Evolutionary conservation across 2,113 vertebrate genomes (phyloP).

Genomic region (Atlantisia rogersi): DNA sequence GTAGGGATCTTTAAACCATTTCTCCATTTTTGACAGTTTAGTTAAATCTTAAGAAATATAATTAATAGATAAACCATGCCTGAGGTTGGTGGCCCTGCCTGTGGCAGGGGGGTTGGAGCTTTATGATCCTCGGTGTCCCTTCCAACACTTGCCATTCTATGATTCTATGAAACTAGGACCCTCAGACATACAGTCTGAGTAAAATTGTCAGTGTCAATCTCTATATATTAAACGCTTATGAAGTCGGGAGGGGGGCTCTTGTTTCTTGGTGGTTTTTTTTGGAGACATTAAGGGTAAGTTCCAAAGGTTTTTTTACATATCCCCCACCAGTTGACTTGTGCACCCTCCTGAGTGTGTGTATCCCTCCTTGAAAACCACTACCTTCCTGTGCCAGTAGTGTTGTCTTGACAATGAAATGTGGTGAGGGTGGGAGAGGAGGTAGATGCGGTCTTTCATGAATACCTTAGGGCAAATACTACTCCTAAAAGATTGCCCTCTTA

Average conservation of each 20-base stretch:
- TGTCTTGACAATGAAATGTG: neutral
- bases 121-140: no score
- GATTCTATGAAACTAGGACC: no score
- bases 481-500: neutral
- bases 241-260: neutral
- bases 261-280: neutral
- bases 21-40: neutral
- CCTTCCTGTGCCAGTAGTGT: neutral
- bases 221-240: neutral
- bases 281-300: neutral
- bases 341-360: rapidly evolving
- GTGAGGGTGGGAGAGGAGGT: neutral
- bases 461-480: neutral
- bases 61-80: neutral
- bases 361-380: neutral
- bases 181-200: neutral
- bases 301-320: neutral
- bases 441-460: neutral
- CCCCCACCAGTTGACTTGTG: rapidly evolving
- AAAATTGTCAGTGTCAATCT: neutral
- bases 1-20: neutral
- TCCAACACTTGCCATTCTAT: no score
- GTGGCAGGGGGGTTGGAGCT: no score
- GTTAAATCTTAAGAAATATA: neutral
- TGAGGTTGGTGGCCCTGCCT: no score